A percentile compares a stretch with the other conserved stretches of the same genome.
These are phyloP conservation scores for Coelopa pilipes DNA, from an alignment of 2,888 invertebrate species.

Conservation along the genomic window DNA sequence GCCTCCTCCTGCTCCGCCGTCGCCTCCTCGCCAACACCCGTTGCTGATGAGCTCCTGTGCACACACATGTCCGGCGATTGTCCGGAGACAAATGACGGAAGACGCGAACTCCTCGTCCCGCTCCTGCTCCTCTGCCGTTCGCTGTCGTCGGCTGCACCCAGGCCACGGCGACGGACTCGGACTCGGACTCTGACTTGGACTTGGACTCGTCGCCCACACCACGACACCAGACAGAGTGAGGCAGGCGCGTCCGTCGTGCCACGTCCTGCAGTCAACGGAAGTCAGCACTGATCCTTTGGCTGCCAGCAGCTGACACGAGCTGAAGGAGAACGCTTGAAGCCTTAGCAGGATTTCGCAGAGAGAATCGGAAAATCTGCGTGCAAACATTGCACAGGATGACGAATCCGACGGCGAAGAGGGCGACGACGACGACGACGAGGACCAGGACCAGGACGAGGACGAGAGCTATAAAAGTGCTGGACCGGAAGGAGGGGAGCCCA, in stretches of 20 bases:
- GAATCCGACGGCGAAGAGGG: not conserved
- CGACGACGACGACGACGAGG: not conserved
- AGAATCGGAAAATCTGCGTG: conserved; percentile 4
- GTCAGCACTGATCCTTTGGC: conserved; percentile 12
- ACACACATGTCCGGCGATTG: conserved; percentile 20
- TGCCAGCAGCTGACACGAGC: not conserved
- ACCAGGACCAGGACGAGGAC: too few relatives aligned
- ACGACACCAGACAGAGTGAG: not conserved
- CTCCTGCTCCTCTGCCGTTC: too few relatives aligned
- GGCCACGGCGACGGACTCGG: too few relatives aligned
- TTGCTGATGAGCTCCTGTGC: conserved; percentile 20
- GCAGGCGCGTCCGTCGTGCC: not conserved
- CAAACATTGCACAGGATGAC: conserved; percentile 5
- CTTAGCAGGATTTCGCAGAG: not conserved
- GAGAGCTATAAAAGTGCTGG: too few relatives aligned
- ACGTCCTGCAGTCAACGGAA: conserved; percentile 1
- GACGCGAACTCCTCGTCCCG: not conserved
- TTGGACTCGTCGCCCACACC: too few relatives aligned
- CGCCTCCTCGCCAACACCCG: not conserved
- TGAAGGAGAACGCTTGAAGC: conserved; percentile 2
- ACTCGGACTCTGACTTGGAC: too few relatives aligned
- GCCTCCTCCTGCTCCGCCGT: not conserved
- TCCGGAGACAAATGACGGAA: conserved; percentile 27
- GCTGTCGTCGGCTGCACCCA: too few relatives aligned
- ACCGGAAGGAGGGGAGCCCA: not conserved